Evolutionary conservation across 2,888 invertebrate genomes (phyloP).

Genomic region (Cheilosia variabilis): DNA sequence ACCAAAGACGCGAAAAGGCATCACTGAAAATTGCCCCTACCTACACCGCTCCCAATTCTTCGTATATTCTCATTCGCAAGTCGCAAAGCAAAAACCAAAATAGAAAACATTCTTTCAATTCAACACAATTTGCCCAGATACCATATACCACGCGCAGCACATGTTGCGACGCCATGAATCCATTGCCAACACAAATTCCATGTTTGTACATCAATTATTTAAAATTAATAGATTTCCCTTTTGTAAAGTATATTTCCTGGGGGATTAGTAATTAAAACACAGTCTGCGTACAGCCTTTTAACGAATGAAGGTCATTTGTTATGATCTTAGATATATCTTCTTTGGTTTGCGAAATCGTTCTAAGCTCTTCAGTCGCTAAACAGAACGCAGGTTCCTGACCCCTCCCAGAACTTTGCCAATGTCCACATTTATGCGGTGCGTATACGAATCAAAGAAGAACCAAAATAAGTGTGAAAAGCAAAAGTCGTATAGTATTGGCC

Average conservation of each 20-base stretch:
- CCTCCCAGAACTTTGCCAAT: no score
- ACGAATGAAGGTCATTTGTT: slow-evolving; percentile 52
- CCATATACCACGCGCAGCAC: slow-evolving; percentile 1
- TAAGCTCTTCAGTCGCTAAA: slow-evolving; percentile 25
- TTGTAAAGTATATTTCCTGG: slow-evolving; percentile 41
- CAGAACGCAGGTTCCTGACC: not conserved
- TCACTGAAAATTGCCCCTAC: no score
- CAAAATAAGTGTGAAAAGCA: slow-evolving; percentile 68
- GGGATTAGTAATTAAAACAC: slow-evolving; percentile 54
- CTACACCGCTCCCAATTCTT: not conserved
- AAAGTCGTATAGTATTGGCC: slow-evolving; percentile 71
- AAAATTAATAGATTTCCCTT: slow-evolving; percentile 46
- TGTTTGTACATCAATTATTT: slow-evolving; percentile 50
- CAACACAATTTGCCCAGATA: not conserved
- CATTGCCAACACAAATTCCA: slow-evolving; percentile 13
- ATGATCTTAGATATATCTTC: slow-evolving; percentile 56
- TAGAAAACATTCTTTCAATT: not conserved
- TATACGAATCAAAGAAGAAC: slow-evolving; percentile 1
- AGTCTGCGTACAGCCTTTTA: slow-evolving; percentile 3
- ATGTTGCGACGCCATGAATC: slow-evolving; percentile 16
- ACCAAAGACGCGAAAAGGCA: no score
- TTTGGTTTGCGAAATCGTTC: slow-evolving; percentile 39
- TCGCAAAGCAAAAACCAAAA: not conserved
- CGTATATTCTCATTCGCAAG: no score
- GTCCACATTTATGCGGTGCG: not conserved